Conservation (phyloP, 2,113 vertebrate species). For the Neodon shergylaensis region DNA sequence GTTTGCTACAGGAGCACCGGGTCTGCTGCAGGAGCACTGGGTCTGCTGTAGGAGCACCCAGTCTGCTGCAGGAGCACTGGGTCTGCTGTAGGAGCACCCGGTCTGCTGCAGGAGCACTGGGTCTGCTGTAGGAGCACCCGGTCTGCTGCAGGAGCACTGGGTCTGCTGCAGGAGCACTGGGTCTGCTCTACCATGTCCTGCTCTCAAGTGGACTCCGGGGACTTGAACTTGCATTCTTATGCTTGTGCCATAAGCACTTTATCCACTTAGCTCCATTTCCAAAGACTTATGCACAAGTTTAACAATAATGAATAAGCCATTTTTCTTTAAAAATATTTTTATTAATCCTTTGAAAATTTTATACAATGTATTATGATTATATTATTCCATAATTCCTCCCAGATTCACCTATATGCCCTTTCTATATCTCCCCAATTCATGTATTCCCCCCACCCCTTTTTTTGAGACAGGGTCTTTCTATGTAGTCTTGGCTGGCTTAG, state of each 20-base stretch:
- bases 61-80: neutral
- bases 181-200: neutral
- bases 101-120: no score
- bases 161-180: no score
- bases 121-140: no score
- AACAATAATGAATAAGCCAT: neutral
- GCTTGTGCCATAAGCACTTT: neutral
- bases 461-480: neutral
- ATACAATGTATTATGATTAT: neutral
- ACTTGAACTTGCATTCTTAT: neutral
- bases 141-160: no score
- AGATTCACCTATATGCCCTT: neutral
- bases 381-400: neutral
- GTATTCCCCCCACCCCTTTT: neutral
- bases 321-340: neutral
- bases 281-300: neutral
- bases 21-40: no score
- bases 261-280: neutral
- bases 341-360: neutral
- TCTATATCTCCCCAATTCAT: neutral
- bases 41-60: no score
- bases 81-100: neutral
- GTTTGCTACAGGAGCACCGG: no score
- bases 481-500: neutral
- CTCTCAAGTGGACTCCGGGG: neutral